Evolutionary conservation across 2,797 vertebrate species (phyloP).

Genomic region (Poecilia picta): DNA sequence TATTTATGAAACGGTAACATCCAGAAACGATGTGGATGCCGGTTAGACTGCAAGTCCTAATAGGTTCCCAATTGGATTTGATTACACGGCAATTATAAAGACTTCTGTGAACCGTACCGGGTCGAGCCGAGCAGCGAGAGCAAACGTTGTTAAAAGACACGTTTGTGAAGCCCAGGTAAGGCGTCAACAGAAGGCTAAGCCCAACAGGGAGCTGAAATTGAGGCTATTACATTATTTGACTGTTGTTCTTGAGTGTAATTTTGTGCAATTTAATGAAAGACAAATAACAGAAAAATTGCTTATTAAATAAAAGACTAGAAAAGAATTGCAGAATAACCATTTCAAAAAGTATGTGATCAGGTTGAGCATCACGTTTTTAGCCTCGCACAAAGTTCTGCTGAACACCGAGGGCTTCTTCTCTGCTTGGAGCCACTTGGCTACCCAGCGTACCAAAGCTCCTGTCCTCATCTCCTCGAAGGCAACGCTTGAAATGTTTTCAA

Average conservation of each 20-base stretch:
- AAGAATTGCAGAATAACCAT: conserved; percentile 19
- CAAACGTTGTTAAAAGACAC: conserved; percentile 47
- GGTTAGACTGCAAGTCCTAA: conserved; percentile 75
- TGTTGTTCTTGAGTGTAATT: conserved; percentile 52
- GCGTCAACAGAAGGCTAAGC: conserved; percentile 63
- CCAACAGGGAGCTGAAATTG: conserved; percentile 50
- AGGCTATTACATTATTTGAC: conserved; percentile 62
- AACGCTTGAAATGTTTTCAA: neutral
- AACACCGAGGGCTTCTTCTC: neutral
- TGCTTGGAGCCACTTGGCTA: neutral
- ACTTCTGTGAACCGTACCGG: conserved; percentile 46
- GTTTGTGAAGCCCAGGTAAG: conserved; percentile 68
- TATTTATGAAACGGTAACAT: conserved; percentile 64
- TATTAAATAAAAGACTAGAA: conserved; percentile 53
- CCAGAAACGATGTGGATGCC: conserved; percentile 60
- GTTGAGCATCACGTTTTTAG: neutral
- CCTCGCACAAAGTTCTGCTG: neutral
- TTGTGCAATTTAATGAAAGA: conserved; percentile 50
- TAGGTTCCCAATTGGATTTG: conserved; percentile 74
- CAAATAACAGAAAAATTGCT: conserved; percentile 48
- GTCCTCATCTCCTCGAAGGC: neutral
- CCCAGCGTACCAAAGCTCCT: neutral
- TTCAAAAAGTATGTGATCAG: conserved; percentile 23
- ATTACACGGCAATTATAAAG: conserved; percentile 72
- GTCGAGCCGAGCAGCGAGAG: conserved; percentile 21